A percentile compares a stretch with the other conserved stretches of the same genome.
These are phyloP conservation scores for Ceratosolen solmsi DNA, from an alignment of 1,140 invertebrate genomes.

Conservation along the genomic window DNA sequence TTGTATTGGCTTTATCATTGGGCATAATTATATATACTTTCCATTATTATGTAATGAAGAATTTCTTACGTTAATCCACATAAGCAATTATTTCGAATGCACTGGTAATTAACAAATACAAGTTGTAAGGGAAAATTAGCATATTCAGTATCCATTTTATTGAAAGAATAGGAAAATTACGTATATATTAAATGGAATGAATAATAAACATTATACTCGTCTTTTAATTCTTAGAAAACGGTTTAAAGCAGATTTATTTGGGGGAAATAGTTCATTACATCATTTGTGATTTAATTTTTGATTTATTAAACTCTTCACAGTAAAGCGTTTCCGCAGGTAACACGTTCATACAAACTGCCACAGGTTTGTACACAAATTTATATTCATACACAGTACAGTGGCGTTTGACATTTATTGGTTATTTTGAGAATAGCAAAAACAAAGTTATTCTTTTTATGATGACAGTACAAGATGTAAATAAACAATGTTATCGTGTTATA, in stretches of 20 bases:
- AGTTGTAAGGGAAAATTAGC: too few species aligned
- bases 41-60: too few species aligned
- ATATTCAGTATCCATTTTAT: too few species aligned
- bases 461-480: background rate
- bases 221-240: background rate
- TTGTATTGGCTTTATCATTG: too few species aligned
- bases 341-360: constrained; percentile 4
- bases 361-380: constrained; percentile 3
- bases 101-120: too few species aligned
- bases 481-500: background rate
- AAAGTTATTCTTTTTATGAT: background rate
- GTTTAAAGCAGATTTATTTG: background rate
- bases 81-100: too few species aligned
- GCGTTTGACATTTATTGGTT: background rate
- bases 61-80: too few species aligned
- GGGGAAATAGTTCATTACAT: background rate
- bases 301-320: constrained; percentile 9
- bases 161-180: too few species aligned
- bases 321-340: background rate
- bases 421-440: background rate
- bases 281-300: background rate
- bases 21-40: too few species aligned
- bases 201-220: too few species aligned
- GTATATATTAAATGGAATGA: too few species aligned
- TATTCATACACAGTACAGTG: background rate